Evolutionary conservation across 1,140 invertebrate species (phyloP).

Genomic region (Danaus melanippus): DNA sequence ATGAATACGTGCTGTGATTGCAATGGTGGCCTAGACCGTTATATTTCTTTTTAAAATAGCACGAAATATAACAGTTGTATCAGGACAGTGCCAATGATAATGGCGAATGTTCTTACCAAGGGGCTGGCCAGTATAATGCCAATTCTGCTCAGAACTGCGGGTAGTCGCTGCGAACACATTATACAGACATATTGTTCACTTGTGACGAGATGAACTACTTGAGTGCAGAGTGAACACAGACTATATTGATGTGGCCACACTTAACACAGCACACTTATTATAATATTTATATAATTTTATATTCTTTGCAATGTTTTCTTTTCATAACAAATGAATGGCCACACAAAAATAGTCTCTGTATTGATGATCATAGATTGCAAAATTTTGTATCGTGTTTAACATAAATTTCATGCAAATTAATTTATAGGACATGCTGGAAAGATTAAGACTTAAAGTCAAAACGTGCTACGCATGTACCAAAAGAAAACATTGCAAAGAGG

Average conservation of each 20-base stretch:
- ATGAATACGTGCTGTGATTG: constrained; percentile 30
- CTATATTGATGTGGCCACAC: constrained; percentile 66
- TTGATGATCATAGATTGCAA: constrained; percentile 13
- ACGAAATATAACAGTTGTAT: constrained; percentile 51
- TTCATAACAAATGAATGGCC: constrained; percentile 37
- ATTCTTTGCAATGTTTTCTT: constrained; percentile 68
- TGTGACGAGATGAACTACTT: constrained; percentile 60
- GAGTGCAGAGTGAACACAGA: constrained; percentile 62
- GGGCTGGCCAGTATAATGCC: constrained; percentile 93
- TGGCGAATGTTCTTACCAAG: constrained; percentile 84
- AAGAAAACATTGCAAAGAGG: constrained; percentile 71
- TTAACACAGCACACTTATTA: constrained; percentile 22
- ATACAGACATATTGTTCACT: constrained; percentile 72
- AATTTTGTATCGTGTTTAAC: constrained; percentile 3
- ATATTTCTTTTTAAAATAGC: constrained; percentile 25
- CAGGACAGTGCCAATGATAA: constrained; percentile 63
- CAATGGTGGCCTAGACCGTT: constrained; percentile 33
- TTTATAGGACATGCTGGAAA: constrained; percentile 36
- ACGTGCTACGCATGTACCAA: constrained; percentile 29
- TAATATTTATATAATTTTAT: constrained; percentile 14
- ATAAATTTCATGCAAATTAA: constrained; percentile 14
- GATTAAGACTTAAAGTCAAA: constrained; percentile 22
- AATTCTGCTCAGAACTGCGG: constrained; percentile 92
- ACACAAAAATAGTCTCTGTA: constrained; percentile 60
- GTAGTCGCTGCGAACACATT: constrained; percentile 87